Conservation (phyloP, 92 coral and sea anemone species). For the Phymanthus crucifer region DNA sequence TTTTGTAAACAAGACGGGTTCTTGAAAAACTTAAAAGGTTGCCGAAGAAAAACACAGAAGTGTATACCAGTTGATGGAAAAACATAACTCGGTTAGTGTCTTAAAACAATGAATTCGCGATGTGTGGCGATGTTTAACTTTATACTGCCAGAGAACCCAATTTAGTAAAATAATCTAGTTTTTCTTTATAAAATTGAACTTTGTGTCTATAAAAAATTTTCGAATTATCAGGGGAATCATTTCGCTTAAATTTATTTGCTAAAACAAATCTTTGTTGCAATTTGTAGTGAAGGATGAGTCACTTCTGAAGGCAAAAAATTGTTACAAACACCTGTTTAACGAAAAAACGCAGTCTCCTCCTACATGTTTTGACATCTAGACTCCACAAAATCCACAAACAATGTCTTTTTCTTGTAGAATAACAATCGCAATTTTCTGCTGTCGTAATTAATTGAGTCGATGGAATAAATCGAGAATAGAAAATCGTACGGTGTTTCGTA, state of each 20-base stretch:
- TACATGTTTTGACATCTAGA: conserved; percentile 2
- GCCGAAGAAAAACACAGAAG: conserved; percentile 23
- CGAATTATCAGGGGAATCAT: too few relatives aligned
- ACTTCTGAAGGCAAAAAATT: not conserved
- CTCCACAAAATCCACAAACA: not conserved
- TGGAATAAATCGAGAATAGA: not conserved
- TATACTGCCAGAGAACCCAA: not conserved
- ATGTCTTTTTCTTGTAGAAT: not conserved
- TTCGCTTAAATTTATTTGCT: too few relatives aligned
- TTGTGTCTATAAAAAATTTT: too few relatives aligned
- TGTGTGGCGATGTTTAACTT: not conserved
- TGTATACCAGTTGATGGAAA: conserved; percentile 5
- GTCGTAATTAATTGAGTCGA: not conserved
- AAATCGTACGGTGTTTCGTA: not conserved
- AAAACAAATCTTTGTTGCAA: too few relatives aligned
- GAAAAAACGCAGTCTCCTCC: not conserved
- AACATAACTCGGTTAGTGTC: conserved; percentile 5
- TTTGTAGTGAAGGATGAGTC: not conserved
- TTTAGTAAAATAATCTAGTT: not conserved
- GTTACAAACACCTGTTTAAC: not conserved
- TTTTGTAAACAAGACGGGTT: conserved; percentile 27
- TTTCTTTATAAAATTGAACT: too few relatives aligned
- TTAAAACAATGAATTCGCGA: not conserved
- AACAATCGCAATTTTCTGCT: not conserved
- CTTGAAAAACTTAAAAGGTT: conserved; percentile 29